Conservation (phyloP, 1,140 invertebrate species). For the Drosophila fuyamai region DNA sequence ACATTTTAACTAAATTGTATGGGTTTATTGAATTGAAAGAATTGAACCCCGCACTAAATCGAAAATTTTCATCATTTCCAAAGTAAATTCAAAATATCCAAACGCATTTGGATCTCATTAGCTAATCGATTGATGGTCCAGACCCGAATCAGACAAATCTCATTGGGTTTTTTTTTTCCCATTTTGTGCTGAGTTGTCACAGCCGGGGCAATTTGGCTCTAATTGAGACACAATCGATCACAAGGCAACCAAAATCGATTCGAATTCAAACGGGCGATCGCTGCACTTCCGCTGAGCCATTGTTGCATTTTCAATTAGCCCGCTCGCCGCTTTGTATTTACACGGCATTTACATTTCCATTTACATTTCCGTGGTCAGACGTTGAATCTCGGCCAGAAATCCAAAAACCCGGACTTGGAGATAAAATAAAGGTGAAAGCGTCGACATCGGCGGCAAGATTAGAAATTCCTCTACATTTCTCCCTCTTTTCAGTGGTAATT, state of each 20-base stretch:
- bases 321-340: slow-evolving; percentile 50
- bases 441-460: slow-evolving; percentile 34
- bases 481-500: slow-evolving; percentile 32
- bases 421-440: slow-evolving; percentile 61
- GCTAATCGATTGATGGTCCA: slow-evolving; percentile 28
- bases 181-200: slow-evolving; percentile 20
- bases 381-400: background rate
- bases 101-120: slow-evolving; percentile 44
- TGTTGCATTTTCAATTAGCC: slow-evolving; percentile 62
- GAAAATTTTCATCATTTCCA: background rate
- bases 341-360: slow-evolving; percentile 64
- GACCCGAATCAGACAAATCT: slow-evolving; percentile 1
- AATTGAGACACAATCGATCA: slow-evolving; percentile 56
- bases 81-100: background rate
- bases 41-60: background rate
- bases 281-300: slow-evolving; percentile 51
- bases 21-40: too few species aligned
- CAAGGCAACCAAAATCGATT: slow-evolving; percentile 32
- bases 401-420: slow-evolving; percentile 26
- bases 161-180: slow-evolving; percentile 23
- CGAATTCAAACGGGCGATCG: slow-evolving; percentile 18
- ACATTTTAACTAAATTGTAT: too few species aligned
- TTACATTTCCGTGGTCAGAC: slow-evolving; percentile 50
- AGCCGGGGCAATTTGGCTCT: slow-evolving; percentile 20
- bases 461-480: slow-evolving; percentile 47